These are phyloP conservation scores for Meganola albula DNA, from an alignment of 2,888 invertebrate genomes.

Conservation along the genomic window DNA sequence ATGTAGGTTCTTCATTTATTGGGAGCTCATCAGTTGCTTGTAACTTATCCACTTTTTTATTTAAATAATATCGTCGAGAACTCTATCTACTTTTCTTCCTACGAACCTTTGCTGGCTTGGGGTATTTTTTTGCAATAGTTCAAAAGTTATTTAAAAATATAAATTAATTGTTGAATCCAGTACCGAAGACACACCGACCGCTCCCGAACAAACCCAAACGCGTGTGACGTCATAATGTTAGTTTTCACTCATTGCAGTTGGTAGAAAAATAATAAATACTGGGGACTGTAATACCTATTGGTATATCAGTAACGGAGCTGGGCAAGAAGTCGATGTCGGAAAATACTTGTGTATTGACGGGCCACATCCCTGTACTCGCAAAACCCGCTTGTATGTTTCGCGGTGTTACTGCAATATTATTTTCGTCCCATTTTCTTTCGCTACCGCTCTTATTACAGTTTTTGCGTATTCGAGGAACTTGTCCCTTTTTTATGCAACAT, in stretches of 20 bases:
- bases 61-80: slow-evolving; percentile 4
- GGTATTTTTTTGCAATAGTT: too few species aligned
- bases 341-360: slow-evolving; percentile 16
- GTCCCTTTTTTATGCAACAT: too few species aligned
- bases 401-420: slow-evolving; percentile 13
- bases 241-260: too few species aligned
- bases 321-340: slow-evolving; percentile 14
- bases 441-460: too few species aligned
- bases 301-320: slow-evolving; percentile 18
- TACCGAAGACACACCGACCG: too few species aligned
- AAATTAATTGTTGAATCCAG: too few species aligned
- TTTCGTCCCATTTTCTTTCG: too few species aligned
- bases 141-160: too few species aligned
- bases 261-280: too few species aligned
- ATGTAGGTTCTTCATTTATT: slow-evolving; percentile 7
- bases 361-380: slow-evolving; percentile 12
- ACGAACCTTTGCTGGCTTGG: slow-evolving; percentile 6
- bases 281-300: neutral
- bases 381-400: slow-evolving; percentile 16
- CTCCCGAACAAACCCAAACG: too few species aligned
- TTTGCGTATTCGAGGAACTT: too few species aligned
- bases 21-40: slow-evolving; percentile 4
- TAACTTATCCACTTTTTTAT: slow-evolving; percentile 4
- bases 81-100: slow-evolving; percentile 5
- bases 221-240: too few species aligned